Conservation (phyloP, 2,888 invertebrate genomes). For the Formica aserva region DNA sequence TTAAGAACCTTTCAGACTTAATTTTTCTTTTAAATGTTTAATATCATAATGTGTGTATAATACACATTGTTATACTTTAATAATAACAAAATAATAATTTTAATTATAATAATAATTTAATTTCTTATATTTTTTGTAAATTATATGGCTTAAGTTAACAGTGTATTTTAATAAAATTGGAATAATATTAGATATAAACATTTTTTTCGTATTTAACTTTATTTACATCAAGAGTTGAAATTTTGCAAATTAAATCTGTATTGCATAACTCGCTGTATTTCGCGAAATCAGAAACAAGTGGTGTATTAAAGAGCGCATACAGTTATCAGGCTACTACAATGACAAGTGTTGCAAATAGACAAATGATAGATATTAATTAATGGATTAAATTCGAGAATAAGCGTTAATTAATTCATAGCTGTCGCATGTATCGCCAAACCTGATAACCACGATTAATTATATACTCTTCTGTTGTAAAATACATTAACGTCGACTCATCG, state of each 20-base stretch:
- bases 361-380: slow-evolving; percentile 27
- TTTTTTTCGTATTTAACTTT: not conserved
- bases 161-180: not conserved
- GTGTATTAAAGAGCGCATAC: not conserved
- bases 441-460: slow-evolving; percentile 35
- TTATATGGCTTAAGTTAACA: not conserved
- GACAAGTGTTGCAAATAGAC: not conserved
- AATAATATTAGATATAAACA: not conserved
- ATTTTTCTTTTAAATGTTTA: not conserved
- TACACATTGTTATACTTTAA: not conserved
- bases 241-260: not conserved
- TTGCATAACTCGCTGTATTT: not conserved
- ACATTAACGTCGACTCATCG: slow-evolving; percentile 18
- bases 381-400: slow-evolving; percentile 8
- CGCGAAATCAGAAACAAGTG: not conserved
- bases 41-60: not conserved
- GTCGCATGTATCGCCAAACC: slow-evolving; percentile 3
- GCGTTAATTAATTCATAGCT: slow-evolving; percentile 38
- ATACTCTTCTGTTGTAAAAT: slow-evolving; percentile 17
- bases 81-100: not conserved
- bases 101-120: not conserved
- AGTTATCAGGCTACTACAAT: not conserved
- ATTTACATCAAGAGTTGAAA: not conserved
- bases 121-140: not conserved
- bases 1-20: not conserved